phyloP scores from a whole-genome alignment of 2,113 vertebrate species.

The Festucalex cinctus region DNA sequence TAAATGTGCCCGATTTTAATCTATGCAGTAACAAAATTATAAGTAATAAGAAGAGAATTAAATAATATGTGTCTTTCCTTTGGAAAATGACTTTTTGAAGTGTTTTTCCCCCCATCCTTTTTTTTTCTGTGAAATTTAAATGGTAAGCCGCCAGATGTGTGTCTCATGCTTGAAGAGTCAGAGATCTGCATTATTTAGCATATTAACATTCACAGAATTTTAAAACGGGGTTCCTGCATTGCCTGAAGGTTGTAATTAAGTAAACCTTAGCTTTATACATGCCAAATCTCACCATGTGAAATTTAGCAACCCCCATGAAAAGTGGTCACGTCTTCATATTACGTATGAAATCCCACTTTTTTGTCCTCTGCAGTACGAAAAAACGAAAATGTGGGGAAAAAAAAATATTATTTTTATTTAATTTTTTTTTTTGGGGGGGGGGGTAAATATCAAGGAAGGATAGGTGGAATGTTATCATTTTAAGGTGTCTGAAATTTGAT shows the following conservation, averaged over 20 bases:
- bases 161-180: slow-evolving; percentile 99
- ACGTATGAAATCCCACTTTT: slow-evolving; percentile 90
- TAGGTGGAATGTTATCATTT: no score
- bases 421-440: no score
- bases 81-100: slow-evolving; percentile 90
- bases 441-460: no score
- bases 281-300: slow-evolving; percentile 96
- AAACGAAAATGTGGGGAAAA: slow-evolving; percentile 89
- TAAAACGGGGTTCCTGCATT: slow-evolving; percentile 98
- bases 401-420: no score
- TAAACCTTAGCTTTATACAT: slow-evolving; percentile 99
- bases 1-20: slow-evolving; percentile 62
- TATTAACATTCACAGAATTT: slow-evolving; percentile 99
- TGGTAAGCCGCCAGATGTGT: slow-evolving; percentile 99
- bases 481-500: no score
- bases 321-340: slow-evolving; percentile 92
- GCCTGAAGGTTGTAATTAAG: slow-evolving; percentile 99
- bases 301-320: slow-evolving; percentile 77
- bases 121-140: slow-evolving; percentile 93
- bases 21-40: slow-evolving; percentile 83
- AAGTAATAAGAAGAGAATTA: slow-evolving; percentile 88
- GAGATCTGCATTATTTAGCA: slow-evolving; percentile 99
- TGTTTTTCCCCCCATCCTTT: slow-evolving; percentile 59
- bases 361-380: slow-evolving; percentile 89
- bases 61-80: slow-evolving; percentile 87